A percentile compares a stretch with the other conserved stretches of the same genome.
Conservation (phyloP, 2,797 vertebrate genomes). For the Salarias fasciatus region DNA sequence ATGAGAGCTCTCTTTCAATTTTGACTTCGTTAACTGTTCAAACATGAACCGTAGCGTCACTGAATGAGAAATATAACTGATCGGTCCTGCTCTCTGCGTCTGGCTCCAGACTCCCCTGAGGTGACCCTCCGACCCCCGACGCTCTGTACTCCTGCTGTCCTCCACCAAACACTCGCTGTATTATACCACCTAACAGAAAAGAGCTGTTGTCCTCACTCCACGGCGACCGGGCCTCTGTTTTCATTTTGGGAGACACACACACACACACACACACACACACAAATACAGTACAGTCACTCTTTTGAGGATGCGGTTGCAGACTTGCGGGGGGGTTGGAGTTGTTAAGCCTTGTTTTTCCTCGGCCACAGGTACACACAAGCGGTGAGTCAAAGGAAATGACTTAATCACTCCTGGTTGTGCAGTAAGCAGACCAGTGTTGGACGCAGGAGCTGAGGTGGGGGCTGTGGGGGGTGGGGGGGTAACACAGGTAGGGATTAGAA, state of each 20-base stretch:
- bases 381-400: slow-evolving; percentile 53
- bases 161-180: slow-evolving; percentile 57
- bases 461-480: background rate
- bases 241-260: slow-evolving; percentile 33
- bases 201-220: slow-evolving; percentile 57
- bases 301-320: slow-evolving; percentile 1
- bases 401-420: slow-evolving; percentile 50
- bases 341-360: slow-evolving; percentile 39
- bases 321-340: background rate
- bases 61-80: no score
- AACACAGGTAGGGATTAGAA: slow-evolving; percentile 45
- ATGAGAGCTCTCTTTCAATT: no score
- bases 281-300: background rate
- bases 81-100: no score
- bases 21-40: no score
- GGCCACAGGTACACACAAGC: slow-evolving; percentile 23
- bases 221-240: slow-evolving; percentile 59
- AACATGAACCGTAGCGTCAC: no score
- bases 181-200: slow-evolving; percentile 68
- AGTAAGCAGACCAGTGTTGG: slow-evolving; percentile 40
- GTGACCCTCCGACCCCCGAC: background rate
- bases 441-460: slow-evolving; percentile 15
- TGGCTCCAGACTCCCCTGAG: background rate
- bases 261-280: slow-evolving; percentile 28
- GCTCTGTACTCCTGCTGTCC: slow-evolving; percentile 44